Evolutionary conservation across 2,888 invertebrate genomes (phyloP).

Genomic region (Oasisia sp.): DNA sequence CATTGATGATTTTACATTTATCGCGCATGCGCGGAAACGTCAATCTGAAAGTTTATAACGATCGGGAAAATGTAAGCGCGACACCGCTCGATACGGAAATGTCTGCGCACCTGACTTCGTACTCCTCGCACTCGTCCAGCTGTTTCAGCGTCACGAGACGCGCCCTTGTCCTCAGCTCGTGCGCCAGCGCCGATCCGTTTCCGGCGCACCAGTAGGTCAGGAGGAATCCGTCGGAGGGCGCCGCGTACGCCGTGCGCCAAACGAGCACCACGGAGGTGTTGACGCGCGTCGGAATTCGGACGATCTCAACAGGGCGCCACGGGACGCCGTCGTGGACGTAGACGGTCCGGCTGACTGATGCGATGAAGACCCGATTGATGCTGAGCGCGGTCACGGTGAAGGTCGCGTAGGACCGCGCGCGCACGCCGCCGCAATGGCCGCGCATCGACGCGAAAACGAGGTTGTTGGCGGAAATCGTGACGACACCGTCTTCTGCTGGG

Average conservation of each 20-base stretch:
- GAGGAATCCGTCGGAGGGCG: background rate
- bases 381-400: background rate
- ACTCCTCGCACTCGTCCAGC: background rate
- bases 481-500: background rate
- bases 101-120: background rate
- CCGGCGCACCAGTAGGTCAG: background rate
- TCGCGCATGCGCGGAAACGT: no score
- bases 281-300: background rate
- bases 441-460: background rate
- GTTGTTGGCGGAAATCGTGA: background rate
- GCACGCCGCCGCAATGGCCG: background rate
- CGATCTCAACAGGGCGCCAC: background rate
- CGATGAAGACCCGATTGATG: background rate
- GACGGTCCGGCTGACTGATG: background rate
- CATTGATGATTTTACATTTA: no score
- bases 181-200: background rate
- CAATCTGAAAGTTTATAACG: no score
- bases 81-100: background rate
- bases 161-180: background rate
- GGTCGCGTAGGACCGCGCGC: background rate
- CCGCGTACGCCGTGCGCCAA: background rate
- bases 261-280: background rate
- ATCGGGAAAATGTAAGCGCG: no score
- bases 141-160: background rate
- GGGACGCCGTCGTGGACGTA: background rate